A percentile compares a stretch with the other conserved stretches of the same genome.
These are phyloP conservation scores for Gandaritis pyraliata DNA, from an alignment of 2,888 invertebrate species.

Conservation along the genomic window DNA sequence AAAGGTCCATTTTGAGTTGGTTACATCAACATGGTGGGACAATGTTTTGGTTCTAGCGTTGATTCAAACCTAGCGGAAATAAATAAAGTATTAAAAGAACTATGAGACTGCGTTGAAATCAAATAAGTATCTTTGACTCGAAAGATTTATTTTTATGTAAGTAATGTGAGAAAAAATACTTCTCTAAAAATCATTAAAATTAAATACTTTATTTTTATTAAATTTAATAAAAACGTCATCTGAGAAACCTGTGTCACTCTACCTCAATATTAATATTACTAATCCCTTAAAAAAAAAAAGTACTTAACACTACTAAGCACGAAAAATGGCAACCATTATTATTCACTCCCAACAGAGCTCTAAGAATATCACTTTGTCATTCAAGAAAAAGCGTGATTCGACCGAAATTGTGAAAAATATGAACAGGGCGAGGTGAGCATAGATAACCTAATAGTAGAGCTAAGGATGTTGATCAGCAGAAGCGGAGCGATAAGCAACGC, in stretches of 20 bases:
- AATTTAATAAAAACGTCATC: background rate
- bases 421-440: conserved; percentile 47
- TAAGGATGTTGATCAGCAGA: background rate
- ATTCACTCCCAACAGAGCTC: conserved; percentile 36
- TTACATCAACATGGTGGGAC: background rate
- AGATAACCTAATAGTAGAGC: conserved; percentile 30
- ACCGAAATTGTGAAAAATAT: conserved; percentile 52
- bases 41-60: background rate
- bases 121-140: no score
- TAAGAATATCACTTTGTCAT: conserved; percentile 42
- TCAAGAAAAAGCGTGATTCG: conserved; percentile 48
- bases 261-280: conserved; percentile 22
- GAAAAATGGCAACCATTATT: conserved; percentile 31
- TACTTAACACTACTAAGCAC: conserved; percentile 29
- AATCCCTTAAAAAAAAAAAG: conserved; percentile 24
- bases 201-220: no score
- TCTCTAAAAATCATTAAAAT: no score
- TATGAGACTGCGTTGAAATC: no score
- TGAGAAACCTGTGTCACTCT: conserved; percentile 40
- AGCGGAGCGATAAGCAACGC: conserved; percentile 16
- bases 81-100: background rate
- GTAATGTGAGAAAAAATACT: no score
- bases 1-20: background rate
- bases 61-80: background rate
- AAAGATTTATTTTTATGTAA: no score